Evolutionary conservation across 2,113 vertebrate species (phyloP).

Genomic region (Taurulus bubalis): DNA sequence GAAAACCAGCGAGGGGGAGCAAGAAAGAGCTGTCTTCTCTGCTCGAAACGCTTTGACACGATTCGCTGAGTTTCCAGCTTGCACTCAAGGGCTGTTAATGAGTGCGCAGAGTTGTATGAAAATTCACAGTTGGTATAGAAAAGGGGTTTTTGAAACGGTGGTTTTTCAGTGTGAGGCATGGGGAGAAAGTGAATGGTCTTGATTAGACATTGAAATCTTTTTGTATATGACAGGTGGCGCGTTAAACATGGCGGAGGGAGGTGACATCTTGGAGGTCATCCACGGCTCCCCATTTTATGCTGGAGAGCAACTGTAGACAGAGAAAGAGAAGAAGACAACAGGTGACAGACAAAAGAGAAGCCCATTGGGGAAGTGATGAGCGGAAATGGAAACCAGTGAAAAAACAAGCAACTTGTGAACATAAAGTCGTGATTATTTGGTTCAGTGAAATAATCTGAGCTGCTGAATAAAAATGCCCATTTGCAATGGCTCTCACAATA

Average conservation of each 20-base stretch:
- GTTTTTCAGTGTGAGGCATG: conserved; percentile 30
- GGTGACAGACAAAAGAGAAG: conserved; percentile 69
- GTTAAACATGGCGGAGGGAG: conserved; percentile 71
- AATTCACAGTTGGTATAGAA: conserved; percentile 52
- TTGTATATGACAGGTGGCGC: conserved; percentile 79
- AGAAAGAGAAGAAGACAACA: conserved; percentile 63
- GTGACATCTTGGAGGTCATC: conserved; percentile 74
- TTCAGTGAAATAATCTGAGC: neutral
- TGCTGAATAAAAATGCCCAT: neutral
- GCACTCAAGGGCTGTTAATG: conserved; percentile 63
- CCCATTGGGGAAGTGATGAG: neutral
- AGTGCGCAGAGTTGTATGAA: conserved; percentile 40
- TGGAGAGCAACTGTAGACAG: conserved; percentile 41
- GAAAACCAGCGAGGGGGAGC: conserved; percentile 29
- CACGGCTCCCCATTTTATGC: conserved; percentile 63
- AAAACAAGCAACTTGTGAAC: conserved; percentile 10
- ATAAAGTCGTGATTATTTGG: neutral
- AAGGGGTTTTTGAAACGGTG: conserved; percentile 20
- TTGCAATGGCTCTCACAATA: neutral
- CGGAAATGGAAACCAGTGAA: conserved; percentile 15
- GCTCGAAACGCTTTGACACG: conserved; percentile 57
- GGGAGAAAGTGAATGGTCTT: conserved; percentile 66
- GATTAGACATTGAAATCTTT: conserved; percentile 74
- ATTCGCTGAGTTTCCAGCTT: conserved; percentile 51
- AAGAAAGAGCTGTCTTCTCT: conserved; percentile 48